Conservation (phyloP, 92 coral and sea anemone species). For the Hydrozoanthus gracilis region DNA sequence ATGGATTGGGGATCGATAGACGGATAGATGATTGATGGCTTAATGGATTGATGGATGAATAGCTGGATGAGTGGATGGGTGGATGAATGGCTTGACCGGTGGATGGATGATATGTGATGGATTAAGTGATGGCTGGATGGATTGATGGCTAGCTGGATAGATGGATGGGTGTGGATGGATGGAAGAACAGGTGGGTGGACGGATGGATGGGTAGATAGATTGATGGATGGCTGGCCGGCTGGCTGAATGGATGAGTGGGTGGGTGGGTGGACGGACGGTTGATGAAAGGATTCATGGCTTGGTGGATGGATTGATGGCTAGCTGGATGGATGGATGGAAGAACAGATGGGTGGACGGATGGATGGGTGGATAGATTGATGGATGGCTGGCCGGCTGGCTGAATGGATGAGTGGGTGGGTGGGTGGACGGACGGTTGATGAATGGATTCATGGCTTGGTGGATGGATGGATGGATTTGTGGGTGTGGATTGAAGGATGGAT, state of each 20-base stretch:
- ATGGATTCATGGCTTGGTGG: neutral
- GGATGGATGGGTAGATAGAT: neutral
- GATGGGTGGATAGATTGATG: neutral
- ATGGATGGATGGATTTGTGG: neutral
- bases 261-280: neutral
- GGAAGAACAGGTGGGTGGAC: neutral
- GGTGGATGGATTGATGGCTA: neutral
- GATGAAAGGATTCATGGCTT: neutral
- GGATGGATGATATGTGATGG: neutral
- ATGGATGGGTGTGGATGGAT: neutral
- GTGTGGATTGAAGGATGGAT: neutral
- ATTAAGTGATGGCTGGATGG: neutral
- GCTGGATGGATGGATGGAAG: too few relatives aligned
- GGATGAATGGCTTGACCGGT: too few relatives aligned
- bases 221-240: neutral
- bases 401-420: neutral
- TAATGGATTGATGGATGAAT: neutral
- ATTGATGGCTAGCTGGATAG: neutral
- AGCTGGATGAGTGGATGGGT: neutral
- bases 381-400: neutral
- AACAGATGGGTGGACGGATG: neutral
- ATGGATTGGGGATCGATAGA: neutral
- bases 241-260: neutral
- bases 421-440: neutral
- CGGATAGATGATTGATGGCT: neutral